Evolutionary conservation across 2,113 vertebrate species (phyloP).

Genomic region (Toxostoma redivivum): DNA sequence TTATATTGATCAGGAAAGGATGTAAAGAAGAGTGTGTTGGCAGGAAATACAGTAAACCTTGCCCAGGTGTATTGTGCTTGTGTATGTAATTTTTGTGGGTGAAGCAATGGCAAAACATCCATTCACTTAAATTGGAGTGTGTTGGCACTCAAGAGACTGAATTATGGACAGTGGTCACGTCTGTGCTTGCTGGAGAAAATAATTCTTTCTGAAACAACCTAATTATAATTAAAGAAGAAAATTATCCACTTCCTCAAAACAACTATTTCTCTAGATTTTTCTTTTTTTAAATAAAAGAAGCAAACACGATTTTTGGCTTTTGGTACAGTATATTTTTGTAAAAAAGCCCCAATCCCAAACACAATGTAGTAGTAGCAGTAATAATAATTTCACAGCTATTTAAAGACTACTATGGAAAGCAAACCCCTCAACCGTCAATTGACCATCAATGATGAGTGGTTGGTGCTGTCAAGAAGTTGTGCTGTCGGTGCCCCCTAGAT

Average conservation of each 20-base stretch:
- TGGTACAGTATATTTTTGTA: not conserved
- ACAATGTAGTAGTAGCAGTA: not conserved
- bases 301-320: not conserved
- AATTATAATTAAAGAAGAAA: not conserved
- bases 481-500: conserved; percentile 5
- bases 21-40: not conserved
- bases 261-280: not conserved
- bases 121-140: not conserved
- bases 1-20: not conserved
- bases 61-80: not conserved
- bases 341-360: not conserved
- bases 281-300: not conserved
- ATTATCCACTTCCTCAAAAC: not conserved
- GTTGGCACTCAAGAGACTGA: not conserved
- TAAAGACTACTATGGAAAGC: not conserved
- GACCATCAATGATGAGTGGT: not conserved
- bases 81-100: not conserved
- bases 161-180: not conserved
- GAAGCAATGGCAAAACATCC: not conserved
- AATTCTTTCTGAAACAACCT: not conserved
- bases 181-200: not conserved
- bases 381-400: not conserved
- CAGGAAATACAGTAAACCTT: not conserved
- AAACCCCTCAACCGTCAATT: not conserved
- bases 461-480: not conserved